Evolutionary conservation across 37 sponge, comb jelly and placozoan species (phyloP).

Genomic region (Beroe ovata): DNA sequence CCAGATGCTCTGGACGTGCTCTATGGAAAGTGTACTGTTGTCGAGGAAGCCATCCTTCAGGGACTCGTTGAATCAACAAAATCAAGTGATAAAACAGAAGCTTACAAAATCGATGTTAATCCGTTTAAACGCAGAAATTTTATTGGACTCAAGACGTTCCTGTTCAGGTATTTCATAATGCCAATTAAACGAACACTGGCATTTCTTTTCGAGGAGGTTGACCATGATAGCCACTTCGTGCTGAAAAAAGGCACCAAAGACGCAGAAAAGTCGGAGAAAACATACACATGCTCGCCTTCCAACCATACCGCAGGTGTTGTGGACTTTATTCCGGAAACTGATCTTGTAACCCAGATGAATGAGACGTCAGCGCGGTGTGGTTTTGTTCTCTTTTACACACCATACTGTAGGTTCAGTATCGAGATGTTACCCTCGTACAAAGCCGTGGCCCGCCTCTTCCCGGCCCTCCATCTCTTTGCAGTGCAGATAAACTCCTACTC

Average conservation of each 20-base stretch:
- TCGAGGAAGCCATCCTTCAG: not conserved
- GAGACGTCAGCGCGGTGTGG: conserved; percentile 17
- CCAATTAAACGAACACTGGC: conserved; percentile 52
- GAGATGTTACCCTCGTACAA: conserved; percentile 19
- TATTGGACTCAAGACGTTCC: conserved; percentile 23
- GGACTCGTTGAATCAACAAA: not conserved
- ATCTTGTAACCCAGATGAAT: not conserved
- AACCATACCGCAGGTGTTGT: not conserved
- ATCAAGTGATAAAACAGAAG: not conserved
- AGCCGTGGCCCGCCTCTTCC: not conserved
- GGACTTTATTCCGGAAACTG: not conserved
- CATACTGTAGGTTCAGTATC: conserved; percentile 48
- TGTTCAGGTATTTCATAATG: conserved; percentile 18
- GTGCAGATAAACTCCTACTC: conserved; percentile 49
- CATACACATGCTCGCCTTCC: conserved; percentile 4
- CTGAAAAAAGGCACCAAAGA: conserved; percentile 35
- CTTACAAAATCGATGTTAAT: not conserved
- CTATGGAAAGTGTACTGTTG: not conserved
- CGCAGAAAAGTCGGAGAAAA: not conserved
- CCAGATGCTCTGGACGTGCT: not conserved
- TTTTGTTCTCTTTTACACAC: conserved; percentile 8
- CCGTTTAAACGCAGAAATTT: not conserved
- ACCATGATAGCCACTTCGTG: conserved; percentile 24
- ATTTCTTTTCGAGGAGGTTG: conserved; percentile 53
- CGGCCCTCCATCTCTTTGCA: not conserved